Evolutionary conservation across 2,888 invertebrate genomes (phyloP).

Genomic region (Ypsolopha scabrella): DNA sequence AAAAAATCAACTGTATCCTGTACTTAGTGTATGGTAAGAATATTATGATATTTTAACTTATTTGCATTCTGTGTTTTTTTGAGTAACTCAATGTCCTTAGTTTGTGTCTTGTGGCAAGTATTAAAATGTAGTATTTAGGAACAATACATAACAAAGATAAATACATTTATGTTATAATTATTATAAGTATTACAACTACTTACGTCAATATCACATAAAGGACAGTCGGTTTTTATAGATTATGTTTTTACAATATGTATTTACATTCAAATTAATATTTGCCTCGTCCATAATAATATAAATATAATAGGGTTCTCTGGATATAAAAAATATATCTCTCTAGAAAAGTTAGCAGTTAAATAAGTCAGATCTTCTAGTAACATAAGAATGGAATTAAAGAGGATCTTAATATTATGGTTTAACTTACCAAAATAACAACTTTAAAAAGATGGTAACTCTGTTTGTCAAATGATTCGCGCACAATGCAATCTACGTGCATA

Average conservation of each 20-base stretch:
- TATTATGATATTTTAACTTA: no score
- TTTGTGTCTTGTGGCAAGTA: no score
- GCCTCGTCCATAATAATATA: background rate
- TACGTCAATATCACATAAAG: conserved; percentile 39
- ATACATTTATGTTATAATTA: conserved; percentile 1
- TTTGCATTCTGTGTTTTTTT: no score
- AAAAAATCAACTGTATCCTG: no score
- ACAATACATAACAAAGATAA: conserved; percentile 2
- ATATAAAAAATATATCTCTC: no score
- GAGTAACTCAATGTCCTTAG: no score
- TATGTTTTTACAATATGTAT: conserved; percentile 1
- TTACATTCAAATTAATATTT: background rate
- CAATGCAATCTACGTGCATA: no score
- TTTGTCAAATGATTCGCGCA: background rate
- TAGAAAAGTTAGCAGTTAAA: no score
- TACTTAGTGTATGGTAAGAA: no score
- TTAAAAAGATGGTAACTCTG: conserved; percentile 1
- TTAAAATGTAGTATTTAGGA: background rate
- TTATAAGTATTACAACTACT: conserved; percentile 7
- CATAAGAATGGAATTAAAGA: background rate
- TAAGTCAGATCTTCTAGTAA: background rate
- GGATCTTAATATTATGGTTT: background rate
- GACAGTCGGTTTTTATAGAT: conserved; percentile 26
- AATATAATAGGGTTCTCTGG: no score
- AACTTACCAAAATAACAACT: conserved; percentile 1